phyloP scores from a whole-genome alignment of 2,113 vertebrate species.

The Capreolus pygargus region DNA sequence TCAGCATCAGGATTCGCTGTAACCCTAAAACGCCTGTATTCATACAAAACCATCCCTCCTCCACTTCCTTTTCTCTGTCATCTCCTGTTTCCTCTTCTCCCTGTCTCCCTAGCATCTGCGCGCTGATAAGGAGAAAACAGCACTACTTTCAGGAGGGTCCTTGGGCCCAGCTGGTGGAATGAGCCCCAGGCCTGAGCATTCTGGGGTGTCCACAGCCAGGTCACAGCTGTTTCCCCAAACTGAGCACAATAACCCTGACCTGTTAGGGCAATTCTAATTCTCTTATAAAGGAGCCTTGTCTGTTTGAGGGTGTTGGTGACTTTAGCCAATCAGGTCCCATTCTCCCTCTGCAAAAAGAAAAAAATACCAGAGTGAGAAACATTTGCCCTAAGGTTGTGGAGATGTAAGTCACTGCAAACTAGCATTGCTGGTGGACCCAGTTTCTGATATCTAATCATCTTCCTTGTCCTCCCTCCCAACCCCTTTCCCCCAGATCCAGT shows the following conservation, averaged over 20 bases:
- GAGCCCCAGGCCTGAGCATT: not conserved
- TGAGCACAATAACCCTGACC: not conserved
- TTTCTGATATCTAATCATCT: not conserved
- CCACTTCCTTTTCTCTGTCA: not conserved
- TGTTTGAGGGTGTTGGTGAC: not conserved
- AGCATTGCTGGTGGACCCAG: not conserved
- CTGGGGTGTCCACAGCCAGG: not conserved
- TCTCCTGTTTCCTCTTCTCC: conserved; percentile 34
- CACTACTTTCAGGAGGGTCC: not conserved
- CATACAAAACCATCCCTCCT: not conserved
- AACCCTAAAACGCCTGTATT: not conserved
- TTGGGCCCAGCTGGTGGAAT: not conserved
- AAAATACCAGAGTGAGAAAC: not conserved
- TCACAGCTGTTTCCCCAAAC: not conserved
- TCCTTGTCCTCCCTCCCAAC: not conserved
- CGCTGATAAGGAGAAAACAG: not conserved
- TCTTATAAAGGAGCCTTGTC: not conserved
- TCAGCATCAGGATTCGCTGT: not conserved
- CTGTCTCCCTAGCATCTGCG: not conserved
- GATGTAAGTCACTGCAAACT: not conserved
- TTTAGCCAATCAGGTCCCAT: not conserved
- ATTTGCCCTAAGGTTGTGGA: not conserved
- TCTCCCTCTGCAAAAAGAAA: not conserved
- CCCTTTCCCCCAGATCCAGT: not conserved
- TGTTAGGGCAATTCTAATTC: not conserved